phyloP scores from a whole-genome alignment of 2,888 invertebrate species.

The Busseola fusca region DNA sequence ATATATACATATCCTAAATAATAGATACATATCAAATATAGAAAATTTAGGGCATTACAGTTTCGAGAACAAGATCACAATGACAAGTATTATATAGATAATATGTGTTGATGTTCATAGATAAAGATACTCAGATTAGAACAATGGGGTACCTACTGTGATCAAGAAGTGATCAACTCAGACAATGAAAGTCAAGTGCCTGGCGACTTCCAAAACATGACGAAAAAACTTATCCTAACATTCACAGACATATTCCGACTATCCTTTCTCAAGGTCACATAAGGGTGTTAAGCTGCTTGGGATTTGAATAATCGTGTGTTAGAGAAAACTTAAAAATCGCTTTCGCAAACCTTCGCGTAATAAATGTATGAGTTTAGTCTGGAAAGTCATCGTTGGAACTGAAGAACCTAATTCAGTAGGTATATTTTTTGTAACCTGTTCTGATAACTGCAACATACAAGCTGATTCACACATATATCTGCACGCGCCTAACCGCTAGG shows the following conservation, averaged over 20 bases:
- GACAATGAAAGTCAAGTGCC: not conserved
- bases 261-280: constrained; percentile 18
- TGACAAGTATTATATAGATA: too few relatives aligned
- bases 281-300: constrained; percentile 31
- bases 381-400: not conserved
- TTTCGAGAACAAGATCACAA: too few relatives aligned
- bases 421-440: too few relatives aligned
- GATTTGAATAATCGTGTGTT: constrained; percentile 55
- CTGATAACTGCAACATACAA: too few relatives aligned
- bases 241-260: constrained; percentile 19
- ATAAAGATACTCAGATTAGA: not conserved
- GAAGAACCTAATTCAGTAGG: not conserved
- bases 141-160: not conserved
- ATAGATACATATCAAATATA: too few relatives aligned
- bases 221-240: not conserved
- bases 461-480: too few relatives aligned
- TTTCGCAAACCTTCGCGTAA: not conserved
- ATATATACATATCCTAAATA: too few relatives aligned
- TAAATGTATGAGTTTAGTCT: not conserved
- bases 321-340: constrained; percentile 5
- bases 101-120: not conserved
- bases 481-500: too few relatives aligned
- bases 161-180: not conserved
- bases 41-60: too few relatives aligned
- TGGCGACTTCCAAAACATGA: not conserved